A percentile compares a stretch with the other conserved stretches of the same genome.
Evolutionary conservation across 2,888 invertebrate genomes (phyloP).

Genomic region (Malthinus seriepunctatus): DNA sequence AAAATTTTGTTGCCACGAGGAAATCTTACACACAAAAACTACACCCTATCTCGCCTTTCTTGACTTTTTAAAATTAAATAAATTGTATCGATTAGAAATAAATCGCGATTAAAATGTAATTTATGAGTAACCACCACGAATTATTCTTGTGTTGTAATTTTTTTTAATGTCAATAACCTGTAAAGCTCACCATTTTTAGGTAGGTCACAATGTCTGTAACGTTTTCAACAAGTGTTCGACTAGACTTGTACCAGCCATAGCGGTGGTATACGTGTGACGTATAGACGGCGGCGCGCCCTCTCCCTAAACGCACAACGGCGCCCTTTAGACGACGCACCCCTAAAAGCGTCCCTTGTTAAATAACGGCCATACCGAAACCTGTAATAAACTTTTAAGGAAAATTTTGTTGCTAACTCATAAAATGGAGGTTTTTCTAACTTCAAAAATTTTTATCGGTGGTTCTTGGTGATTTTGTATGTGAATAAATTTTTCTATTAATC

Average conservation of each 20-base stretch:
- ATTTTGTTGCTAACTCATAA: no score
- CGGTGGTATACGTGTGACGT: constrained; percentile 19
- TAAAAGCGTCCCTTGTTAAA: constrained; percentile 7
- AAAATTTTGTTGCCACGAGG: no score
- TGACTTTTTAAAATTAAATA: no score
- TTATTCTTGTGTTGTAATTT: neutral
- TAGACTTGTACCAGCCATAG: constrained; percentile 39
- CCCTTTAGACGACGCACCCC: constrained; percentile 15
- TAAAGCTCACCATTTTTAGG: constrained; percentile 3
- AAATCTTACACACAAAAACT: no score
- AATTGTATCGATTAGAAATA: no score
- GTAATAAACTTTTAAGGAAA: no score
- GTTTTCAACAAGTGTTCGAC: constrained; percentile 41
- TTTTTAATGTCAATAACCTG: neutral
- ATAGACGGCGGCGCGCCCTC: constrained; percentile 27
- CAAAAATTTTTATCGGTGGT: no score
- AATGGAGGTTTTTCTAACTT: no score
- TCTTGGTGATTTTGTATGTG: no score
- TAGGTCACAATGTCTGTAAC: constrained; percentile 9
- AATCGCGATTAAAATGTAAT: no score
- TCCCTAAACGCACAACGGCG: constrained; percentile 12
- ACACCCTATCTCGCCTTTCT: no score
- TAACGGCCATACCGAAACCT: neutral
- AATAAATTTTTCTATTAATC: neutral
- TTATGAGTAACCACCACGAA: no score